Base-by-base conservation (phyloP, 2,888 invertebrate genomes). In the Stegana nigrithorax region DNA sequence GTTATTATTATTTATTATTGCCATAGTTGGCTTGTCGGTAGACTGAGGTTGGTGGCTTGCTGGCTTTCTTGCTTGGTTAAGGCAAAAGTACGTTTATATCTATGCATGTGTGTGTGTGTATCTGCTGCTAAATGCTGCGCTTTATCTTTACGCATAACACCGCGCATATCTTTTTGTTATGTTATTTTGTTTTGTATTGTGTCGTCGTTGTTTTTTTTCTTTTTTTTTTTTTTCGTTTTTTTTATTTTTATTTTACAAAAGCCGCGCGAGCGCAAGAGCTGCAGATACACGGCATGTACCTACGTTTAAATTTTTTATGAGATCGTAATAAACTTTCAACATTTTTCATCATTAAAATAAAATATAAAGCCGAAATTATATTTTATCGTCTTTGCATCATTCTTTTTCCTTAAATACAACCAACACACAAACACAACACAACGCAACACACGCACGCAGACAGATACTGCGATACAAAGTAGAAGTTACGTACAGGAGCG, bases 271-370 rank as follows among this genome's bases (percentile, higher is more conserved):
- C 66, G 61, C 64, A 67, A 66, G 69, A 63, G 25, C 23, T 19
- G 21, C 14, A n/a, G 26, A 23, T 59, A 39, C 42, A 26, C 44
- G 19, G 21, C 32, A 62, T 73, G 64, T 72, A 71, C 67, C 70
- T 78, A 72, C 72, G 73, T 80, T 76, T 80, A 76, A 68, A 72
- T 75, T 81, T 79, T 81, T 75, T 80, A 72, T 75, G 70, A 71
- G 80, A 77, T 81, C 78, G 75, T 81, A 82, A 82, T 82, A 82
- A 81, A 81, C 74, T 82, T 81, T 77, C 74, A 83, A 82, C 83
- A 82, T 82, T 81, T 83, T 82, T 82, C 83, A 82, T 82, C 83
- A 82, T 82, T 82, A 83, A 82, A 83, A 82, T 82, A 82, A 82
- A 80, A 82, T 72, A 70, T 81, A 80, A 81, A 80, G 80, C 78